Evolutionary conservation across 2,888 invertebrate species (phyloP), one percentile per base, ranked within the genome.

Genomic region (Punctoribates punctum): DNA sequence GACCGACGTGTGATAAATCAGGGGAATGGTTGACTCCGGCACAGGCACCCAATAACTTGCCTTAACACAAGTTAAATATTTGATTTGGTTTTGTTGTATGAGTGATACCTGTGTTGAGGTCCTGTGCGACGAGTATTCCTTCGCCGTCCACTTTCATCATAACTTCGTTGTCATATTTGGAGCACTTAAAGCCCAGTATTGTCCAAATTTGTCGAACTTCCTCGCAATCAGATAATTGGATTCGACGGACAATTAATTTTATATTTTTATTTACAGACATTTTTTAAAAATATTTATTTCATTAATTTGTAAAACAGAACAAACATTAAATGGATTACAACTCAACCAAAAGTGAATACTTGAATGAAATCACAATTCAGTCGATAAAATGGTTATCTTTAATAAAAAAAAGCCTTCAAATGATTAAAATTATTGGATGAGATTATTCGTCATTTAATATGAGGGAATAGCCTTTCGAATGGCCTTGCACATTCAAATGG

Each of bases 1-100:
- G 72, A 13, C 79, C 78, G 11, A 79, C 46, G 73, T 77, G 78
- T 8, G 77, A 73, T 5, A 78, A 62, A 23, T 78, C 77, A 3
- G 75, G 17, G 3, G 51, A n/a, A 4, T 29, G 17, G 25, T 74
- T 74, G 11, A 60, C 38, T 27, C 74, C 74, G 62, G 29, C 62
- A 38, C 34, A 34, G 34, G 34, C 34, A 34, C 34, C 34, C 34
- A 34, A 34, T 34, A 34, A 51, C 4, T 51, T 51, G 20, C 51
- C 17, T 51, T 11, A 51, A 51, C 3, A 46, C 9, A 46, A 46
- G 46, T 9, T 46, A 11, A 11, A 11, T 46, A 11, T 11, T 11
- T 11, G 11, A 46, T 46, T 11, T 11, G 9, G 46, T 11, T 15
- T 46, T 46, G 46, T 46, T 46, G 9, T 46, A n/a, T n/a, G n/a